phyloP scores from a whole-genome alignment of 2,888 invertebrate species.

The Caenorhabditis doughertyi region DNA sequence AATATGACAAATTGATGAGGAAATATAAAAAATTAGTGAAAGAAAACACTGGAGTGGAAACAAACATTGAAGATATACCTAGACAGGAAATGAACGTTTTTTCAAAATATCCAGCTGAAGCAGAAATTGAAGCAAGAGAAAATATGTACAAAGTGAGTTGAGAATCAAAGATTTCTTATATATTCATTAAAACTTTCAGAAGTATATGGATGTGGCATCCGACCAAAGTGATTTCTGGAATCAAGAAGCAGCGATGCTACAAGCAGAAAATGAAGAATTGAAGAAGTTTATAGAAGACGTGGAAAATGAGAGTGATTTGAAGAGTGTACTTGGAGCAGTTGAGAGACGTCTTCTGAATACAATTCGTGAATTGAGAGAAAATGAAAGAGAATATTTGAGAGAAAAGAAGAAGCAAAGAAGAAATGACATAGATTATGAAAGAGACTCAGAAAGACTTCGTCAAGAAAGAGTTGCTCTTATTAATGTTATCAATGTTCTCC shows the following conservation, averaged over 20 bases:
- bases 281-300: slow-evolving; percentile 77
- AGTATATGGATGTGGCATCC: slow-evolving; percentile 72
- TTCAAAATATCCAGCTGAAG: slow-evolving; percentile 19
- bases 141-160: slow-evolving; percentile 55
- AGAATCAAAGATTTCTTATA: not conserved
- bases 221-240: slow-evolving; percentile 77
- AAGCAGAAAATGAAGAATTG: slow-evolving; percentile 75
- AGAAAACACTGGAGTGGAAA: slow-evolving; percentile 46
- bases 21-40: slow-evolving; percentile 71
- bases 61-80: slow-evolving; percentile 46
- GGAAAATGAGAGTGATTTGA: slow-evolving; percentile 78
- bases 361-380: slow-evolving; percentile 76
- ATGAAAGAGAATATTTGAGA: slow-evolving; percentile 68
- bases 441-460: slow-evolving; percentile 42
- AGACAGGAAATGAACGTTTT: slow-evolving; percentile 30
- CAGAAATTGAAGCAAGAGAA: slow-evolving; percentile 49
- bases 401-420: slow-evolving; percentile 63
- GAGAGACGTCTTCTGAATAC: slow-evolving; percentile 78
- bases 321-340: slow-evolving; percentile 76
- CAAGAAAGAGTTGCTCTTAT: slow-evolving; percentile 50
- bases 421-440: slow-evolving; percentile 42
- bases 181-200: slow-evolving; percentile 46
- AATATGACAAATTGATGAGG: slow-evolving; percentile 69
- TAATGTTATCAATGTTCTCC: slow-evolving; percentile 56
- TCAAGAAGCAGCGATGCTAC: slow-evolving; percentile 70